Conservation (phyloP, 2,113 vertebrate species). For the Leptocoma aspasia region DNA sequence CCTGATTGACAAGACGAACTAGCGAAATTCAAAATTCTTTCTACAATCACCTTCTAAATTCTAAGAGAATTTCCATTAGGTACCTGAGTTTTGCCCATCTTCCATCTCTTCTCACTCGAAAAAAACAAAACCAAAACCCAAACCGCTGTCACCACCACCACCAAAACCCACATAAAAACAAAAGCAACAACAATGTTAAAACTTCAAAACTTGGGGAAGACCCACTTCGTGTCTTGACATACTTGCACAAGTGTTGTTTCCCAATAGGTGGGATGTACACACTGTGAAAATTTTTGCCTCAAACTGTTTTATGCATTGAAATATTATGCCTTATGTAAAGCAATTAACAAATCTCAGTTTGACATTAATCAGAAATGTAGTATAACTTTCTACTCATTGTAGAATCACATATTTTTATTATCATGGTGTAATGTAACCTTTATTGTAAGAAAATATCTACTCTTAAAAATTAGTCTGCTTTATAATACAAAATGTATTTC, state of each 20-base stretch:
- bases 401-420: neutral
- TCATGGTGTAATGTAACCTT: neutral
- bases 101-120: no score
- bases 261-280: neutral
- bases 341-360: neutral
- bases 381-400: neutral
- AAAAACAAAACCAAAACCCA: neutral
- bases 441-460: neutral
- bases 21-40: neutral
- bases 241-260: neutral
- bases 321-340: neutral
- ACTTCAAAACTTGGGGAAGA: neutral
- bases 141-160: neutral
- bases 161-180: neutral
- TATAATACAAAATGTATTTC: neutral
- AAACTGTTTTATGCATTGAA: neutral
- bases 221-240: neutral
- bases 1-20: neutral
- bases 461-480: neutral
- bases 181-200: neutral
- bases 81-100: neutral
- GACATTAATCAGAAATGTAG: neutral
- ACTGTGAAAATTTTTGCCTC: neutral
- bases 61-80: neutral
- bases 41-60: neutral